These are phyloP conservation scores for Muschampia plurimacula DNA, from an alignment of 2,888 invertebrate species.

Conservation along the genomic window DNA sequence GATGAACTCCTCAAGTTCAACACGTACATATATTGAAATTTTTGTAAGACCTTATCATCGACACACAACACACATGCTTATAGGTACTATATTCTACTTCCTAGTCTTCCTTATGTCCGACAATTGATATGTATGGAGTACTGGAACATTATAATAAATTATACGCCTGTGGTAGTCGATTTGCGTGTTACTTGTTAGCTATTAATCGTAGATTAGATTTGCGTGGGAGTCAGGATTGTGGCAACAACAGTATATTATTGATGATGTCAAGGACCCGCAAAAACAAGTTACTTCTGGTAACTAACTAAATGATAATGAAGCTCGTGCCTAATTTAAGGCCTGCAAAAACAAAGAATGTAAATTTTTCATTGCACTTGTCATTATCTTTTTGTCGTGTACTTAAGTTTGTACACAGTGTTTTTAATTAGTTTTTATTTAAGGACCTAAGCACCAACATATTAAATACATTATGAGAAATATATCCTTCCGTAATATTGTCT, in stretches of 20 bases:
- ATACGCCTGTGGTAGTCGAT: slow-evolving; percentile 29
- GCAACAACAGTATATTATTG: slow-evolving; percentile 59
- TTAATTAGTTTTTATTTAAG: not conserved
- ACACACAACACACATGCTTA: too few species aligned
- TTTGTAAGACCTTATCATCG: too few species aligned
- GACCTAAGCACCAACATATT: not conserved
- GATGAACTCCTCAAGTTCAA: too few species aligned
- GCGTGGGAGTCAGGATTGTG: slow-evolving; percentile 73
- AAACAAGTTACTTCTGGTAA: slow-evolving; percentile 21
- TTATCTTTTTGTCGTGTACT: slow-evolving; percentile 9
- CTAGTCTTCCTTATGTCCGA: not conserved
- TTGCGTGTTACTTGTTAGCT: slow-evolving; percentile 40
- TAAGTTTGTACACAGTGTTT: not conserved
- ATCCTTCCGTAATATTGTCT: too few species aligned
- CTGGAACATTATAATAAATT: slow-evolving; percentile 16
- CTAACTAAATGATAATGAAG: slow-evolving; percentile 32
- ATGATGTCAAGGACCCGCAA: slow-evolving; percentile 64
- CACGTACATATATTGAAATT: too few species aligned
- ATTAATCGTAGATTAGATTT: slow-evolving; percentile 59
- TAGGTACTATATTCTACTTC: not conserved
- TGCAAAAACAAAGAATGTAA: slow-evolving; percentile 27
- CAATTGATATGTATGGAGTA: not conserved
- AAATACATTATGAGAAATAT: too few species aligned
- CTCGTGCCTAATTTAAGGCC: slow-evolving; percentile 12
- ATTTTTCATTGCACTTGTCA: slow-evolving; percentile 27